Evolutionary conservation across 2,888 invertebrate genomes (phyloP), one percentile per base, ranked within the genome.

Genomic region (Drosophila mercatorum): DNA sequence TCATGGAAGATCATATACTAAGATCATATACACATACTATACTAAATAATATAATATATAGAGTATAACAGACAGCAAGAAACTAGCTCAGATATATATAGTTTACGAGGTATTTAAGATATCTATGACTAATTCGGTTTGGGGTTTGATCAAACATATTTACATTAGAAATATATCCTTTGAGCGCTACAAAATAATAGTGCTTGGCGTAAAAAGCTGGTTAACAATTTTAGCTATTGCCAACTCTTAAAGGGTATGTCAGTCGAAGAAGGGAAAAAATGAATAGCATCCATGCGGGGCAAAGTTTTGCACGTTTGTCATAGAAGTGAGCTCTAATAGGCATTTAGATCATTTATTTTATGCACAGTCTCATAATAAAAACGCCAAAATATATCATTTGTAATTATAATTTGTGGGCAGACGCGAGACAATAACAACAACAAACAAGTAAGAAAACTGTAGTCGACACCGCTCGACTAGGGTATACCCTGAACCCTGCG

Each of bases 311-410:
- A 81, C 79, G 81, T 81, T 75, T 75, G 71, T 68, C 81, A 68
- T 70, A 76, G 72, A 67, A 58, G 75, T 68, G 72, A 58, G 53
- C 64, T 71, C 68, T 71, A 81, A 83, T 80, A 80, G 83, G 77
- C 80, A 76, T 68, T 80, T 80, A 81, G 78, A 81, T 81, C 79
- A 81, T 78, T 75, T 67, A 71, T 81, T 78, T 86, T 72, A 81
- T 73, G 78, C 80, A 80, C 76, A 81, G 80, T 69, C 80, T 77
- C 56, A 77, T 80, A 86, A 74, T 77, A 88, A 85, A 83, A 80
- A 79, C 67, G 73, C 83, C 83, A 83, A 74, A 78, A 83, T 80
- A 83, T 77, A 81, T 81, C 78, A 86, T 88, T 83, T 81, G 81
- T 78, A 81, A 86, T 83, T 83, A 81, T 83, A 81, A 81, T 81